Conservation (phyloP, 2,888 invertebrate species). For the Aphidius colemani region DNA sequence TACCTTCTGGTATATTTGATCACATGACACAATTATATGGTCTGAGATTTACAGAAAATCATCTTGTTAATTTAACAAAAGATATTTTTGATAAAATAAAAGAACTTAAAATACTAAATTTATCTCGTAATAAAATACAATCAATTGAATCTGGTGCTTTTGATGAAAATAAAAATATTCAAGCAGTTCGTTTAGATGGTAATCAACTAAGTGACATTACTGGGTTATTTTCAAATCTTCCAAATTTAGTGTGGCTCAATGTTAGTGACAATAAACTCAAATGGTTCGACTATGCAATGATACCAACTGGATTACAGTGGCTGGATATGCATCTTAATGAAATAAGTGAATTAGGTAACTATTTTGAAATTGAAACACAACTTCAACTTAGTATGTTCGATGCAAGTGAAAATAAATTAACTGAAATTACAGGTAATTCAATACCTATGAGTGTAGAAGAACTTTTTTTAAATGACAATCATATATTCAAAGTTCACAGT, state of each 20-base stretch:
- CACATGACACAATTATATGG: slow-evolving; percentile 81
- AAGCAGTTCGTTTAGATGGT: slow-evolving; percentile 80
- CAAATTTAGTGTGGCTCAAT: slow-evolving; percentile 82
- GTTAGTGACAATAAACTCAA: slow-evolving; percentile 84
- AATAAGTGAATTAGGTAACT: slow-evolving; percentile 82
- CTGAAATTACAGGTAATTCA: slow-evolving; percentile 80
- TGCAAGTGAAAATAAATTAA: slow-evolving; percentile 79
- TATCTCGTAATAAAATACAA: slow-evolving; percentile 82
- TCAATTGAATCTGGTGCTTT: slow-evolving; percentile 79
- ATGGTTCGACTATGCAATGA: slow-evolving; percentile 84
- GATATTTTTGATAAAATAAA: slow-evolving; percentile 80
- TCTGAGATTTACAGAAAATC: slow-evolving; percentile 82
- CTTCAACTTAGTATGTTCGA: slow-evolving; percentile 80
- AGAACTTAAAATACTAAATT: slow-evolving; percentile 79
- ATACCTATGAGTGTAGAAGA: slow-evolving; percentile 83
- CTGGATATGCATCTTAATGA: slow-evolving; percentile 84
- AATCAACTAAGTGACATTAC: slow-evolving; percentile 80
- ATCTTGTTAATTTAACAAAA: slow-evolving; percentile 78
- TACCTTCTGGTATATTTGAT: slow-evolving; percentile 80
- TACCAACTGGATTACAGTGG: slow-evolving; percentile 83
- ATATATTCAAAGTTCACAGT: slow-evolving; percentile 81
- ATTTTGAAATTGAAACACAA: slow-evolving; percentile 81
- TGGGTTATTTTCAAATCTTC: slow-evolving; percentile 78
- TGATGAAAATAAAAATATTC: slow-evolving; percentile 76
- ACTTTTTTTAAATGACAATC: slow-evolving; percentile 79